phyloP scores from a whole-genome alignment of 2,888 invertebrate species.

The Rhagium mordax region DNA sequence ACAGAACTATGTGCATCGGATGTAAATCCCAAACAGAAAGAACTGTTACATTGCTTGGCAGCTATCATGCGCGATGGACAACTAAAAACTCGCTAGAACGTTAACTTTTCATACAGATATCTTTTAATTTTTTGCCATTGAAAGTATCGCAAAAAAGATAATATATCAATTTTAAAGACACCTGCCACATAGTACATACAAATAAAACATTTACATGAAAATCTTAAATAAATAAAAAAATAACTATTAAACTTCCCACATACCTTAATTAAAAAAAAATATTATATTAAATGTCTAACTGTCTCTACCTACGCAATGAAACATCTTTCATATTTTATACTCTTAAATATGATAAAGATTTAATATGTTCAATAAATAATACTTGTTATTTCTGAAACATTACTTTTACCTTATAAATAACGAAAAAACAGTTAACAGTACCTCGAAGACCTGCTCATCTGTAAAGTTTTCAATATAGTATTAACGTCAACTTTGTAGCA shows the following conservation, averaged over 20 bases:
- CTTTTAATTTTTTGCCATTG: too few relatives aligned
- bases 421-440: constrained; percentile 26
- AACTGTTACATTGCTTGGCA: too few relatives aligned
- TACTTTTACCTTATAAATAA: constrained; percentile 25
- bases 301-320: constrained; percentile 7
- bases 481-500: constrained; percentile 15
- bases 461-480: constrained; percentile 18
- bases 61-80: too few relatives aligned
- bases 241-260: neutral
- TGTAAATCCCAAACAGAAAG: too few relatives aligned
- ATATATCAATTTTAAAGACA: neutral
- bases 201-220: neutral
- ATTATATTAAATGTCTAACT: constrained; percentile 2
- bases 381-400: constrained; percentile 10
- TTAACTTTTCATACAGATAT: too few relatives aligned
- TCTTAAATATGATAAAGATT: constrained; percentile 16
- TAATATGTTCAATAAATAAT: constrained; percentile 20
- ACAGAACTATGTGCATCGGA: too few relatives aligned
- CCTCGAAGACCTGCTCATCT: constrained; percentile 6
- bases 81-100: too few relatives aligned
- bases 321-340: neutral
- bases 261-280: neutral
- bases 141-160: too few relatives aligned
- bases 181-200: neutral
- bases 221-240: neutral